Conservation (phyloP, 2,113 vertebrate species). For the Eidolon helvum region DNA sequence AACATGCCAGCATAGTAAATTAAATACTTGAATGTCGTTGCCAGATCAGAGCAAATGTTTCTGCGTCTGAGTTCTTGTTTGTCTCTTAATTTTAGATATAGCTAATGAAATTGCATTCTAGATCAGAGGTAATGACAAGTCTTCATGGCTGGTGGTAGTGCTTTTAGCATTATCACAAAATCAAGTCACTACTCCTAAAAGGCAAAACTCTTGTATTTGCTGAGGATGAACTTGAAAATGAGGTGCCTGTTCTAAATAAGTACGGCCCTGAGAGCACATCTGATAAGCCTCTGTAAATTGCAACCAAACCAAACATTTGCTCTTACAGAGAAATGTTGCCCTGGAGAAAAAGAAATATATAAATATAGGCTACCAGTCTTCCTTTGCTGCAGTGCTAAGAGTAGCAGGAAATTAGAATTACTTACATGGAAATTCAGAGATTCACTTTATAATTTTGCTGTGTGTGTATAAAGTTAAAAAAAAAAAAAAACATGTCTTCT, state of each 20-base stretch:
- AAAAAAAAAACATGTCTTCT: background rate
- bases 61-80: background rate
- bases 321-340: background rate
- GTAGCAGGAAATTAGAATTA: slow-evolving; percentile 10
- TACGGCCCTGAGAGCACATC: background rate
- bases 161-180: background rate
- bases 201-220: background rate
- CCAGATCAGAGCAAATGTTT: background rate
- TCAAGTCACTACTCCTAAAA: background rate
- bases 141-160: background rate
- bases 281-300: background rate
- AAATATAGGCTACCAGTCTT: background rate
- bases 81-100: background rate
- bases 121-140: background rate
- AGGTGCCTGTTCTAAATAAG: background rate
- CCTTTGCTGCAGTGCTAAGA: background rate
- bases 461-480: background rate
- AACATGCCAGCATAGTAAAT: background rate
- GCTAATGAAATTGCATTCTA: background rate
- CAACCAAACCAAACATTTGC: background rate
- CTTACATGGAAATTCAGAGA: background rate
- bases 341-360: background rate
- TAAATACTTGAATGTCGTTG: background rate
- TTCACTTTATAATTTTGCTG: background rate
- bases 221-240: background rate